Evolutionary conservation across 2,113 vertebrate species (phyloP).

Genomic region (Scolopax mira): DNA sequence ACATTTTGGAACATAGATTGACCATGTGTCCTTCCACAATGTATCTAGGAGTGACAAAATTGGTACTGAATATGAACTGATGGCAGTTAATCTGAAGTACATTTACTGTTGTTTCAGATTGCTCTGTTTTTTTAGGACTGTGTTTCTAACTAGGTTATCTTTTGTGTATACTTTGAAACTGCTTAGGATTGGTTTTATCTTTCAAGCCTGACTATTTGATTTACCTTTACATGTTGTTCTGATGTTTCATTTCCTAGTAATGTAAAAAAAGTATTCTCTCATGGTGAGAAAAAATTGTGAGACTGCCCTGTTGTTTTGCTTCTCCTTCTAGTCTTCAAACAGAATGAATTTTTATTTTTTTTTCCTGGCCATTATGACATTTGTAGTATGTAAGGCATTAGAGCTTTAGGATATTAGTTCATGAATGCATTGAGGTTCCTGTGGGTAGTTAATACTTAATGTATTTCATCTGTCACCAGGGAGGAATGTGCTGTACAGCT

Average conservation of each 20-base stretch:
- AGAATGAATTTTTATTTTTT: not conserved
- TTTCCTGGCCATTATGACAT: not conserved
- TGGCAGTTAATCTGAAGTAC: not conserved
- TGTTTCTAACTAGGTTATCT: not conserved
- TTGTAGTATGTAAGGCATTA: not conserved
- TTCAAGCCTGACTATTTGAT: not conserved
- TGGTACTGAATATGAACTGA: not conserved
- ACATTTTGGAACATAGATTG: not conserved
- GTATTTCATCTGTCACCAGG: not conserved
- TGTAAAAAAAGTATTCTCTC: not conserved
- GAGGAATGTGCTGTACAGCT: slow-evolving; percentile 15
- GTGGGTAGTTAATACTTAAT: slow-evolving; percentile 18
- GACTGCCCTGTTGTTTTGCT: not conserved
- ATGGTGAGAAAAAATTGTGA: not conserved
- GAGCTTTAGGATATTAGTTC: not conserved
- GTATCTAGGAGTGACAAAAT: not conserved
- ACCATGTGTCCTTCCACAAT: not conserved
- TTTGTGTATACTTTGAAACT: not conserved
- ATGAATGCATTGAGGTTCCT: not conserved
- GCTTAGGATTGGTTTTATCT: not conserved
- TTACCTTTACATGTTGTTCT: not conserved
- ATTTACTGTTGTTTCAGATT: not conserved
- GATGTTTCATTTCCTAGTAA: not conserved
- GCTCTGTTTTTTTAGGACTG: not conserved
- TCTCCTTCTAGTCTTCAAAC: not conserved